Evolutionary conservation across 2,113 vertebrate species (phyloP).

Genomic region (Felis chaus): DNA sequence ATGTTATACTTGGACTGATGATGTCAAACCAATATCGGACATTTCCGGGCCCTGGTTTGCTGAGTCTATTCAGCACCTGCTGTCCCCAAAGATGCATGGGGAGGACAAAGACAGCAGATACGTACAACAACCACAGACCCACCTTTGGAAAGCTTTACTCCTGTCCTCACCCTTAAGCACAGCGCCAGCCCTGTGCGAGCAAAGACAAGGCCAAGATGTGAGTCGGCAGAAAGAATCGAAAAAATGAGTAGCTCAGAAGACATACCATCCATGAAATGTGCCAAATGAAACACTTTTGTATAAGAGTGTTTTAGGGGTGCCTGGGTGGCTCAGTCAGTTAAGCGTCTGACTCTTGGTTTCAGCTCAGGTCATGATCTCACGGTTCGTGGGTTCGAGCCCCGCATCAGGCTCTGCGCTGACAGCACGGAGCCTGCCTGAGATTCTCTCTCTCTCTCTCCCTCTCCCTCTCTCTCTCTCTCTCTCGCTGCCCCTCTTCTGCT

Average conservation of each 20-base stretch:
- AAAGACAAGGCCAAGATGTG: slow-evolving; percentile 8
- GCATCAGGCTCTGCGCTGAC: too few relatives aligned
- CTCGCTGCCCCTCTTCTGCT: too few relatives aligned
- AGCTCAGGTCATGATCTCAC: too few relatives aligned
- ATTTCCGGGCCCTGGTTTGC: not conserved
- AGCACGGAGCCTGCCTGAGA: too few relatives aligned
- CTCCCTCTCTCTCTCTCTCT: too few relatives aligned
- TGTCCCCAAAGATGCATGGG: not conserved
- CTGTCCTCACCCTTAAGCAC: not conserved
- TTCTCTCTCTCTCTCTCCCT: too few relatives aligned
- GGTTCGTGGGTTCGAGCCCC: too few relatives aligned
- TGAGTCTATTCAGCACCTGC: slow-evolving; percentile 8
- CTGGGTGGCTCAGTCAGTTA: too few relatives aligned
- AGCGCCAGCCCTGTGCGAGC: not conserved
- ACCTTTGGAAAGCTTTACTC: not conserved
- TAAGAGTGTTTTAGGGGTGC: not conserved
- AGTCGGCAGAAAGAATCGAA: not conserved
- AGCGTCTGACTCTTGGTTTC: too few relatives aligned
- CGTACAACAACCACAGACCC: not conserved
- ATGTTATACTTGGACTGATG: slow-evolving; percentile 39
- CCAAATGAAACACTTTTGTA: not conserved
- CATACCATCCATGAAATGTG: not conserved
- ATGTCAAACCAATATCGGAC: slow-evolving; percentile 9
- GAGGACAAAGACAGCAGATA: not conserved
- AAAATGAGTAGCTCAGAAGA: not conserved